Percentiles rank a stretch among this genome's conserved stretches.
Conservation (phyloP, 37 sponge, comb jelly and placozoan species). For the Amphimedon queenslandica region DNA sequence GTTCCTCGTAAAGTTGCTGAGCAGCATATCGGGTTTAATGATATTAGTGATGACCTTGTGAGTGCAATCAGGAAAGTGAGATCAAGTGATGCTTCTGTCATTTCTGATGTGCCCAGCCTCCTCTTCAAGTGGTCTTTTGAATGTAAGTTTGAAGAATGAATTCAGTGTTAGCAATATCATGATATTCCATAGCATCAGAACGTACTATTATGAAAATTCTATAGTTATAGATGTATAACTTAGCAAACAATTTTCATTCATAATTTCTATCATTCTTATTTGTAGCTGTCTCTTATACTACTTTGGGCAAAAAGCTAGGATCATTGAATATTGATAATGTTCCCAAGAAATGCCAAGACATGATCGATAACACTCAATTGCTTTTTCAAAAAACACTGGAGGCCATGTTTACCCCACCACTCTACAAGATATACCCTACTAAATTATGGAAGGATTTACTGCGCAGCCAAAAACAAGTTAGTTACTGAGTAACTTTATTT, state of each 20-base stretch:
- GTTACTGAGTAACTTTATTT: too few relatives aligned
- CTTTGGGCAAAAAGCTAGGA: constrained; percentile 16
- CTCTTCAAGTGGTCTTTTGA: constrained; percentile 61
- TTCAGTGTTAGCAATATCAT: background rate
- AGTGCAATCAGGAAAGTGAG: background rate
- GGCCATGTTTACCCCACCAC: constrained; percentile 20
- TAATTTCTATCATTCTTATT: background rate
- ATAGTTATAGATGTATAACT: too few relatives aligned
- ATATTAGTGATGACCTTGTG: constrained; percentile 27
- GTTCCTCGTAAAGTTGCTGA: constrained; percentile 21
- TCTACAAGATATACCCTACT: constrained; percentile 26
- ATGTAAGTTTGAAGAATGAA: constrained; percentile 12
- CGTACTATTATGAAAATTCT: too few relatives aligned
- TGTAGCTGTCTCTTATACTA: constrained; percentile 15
- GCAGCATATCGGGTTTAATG: constrained; percentile 36
- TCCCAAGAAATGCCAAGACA: constrained; percentile 21
- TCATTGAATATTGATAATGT: background rate
- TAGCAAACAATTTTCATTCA: too few relatives aligned
- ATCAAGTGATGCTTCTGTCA: background rate
- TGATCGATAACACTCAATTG: background rate
- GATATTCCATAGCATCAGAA: too few relatives aligned
- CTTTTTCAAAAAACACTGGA: background rate
- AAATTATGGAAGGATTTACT: constrained; percentile 29
- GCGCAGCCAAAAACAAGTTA: too few relatives aligned
- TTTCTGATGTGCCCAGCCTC: constrained; percentile 9